Conservation (phyloP, 2,797 vertebrate species). For the Onychomys arenicola region DNA sequence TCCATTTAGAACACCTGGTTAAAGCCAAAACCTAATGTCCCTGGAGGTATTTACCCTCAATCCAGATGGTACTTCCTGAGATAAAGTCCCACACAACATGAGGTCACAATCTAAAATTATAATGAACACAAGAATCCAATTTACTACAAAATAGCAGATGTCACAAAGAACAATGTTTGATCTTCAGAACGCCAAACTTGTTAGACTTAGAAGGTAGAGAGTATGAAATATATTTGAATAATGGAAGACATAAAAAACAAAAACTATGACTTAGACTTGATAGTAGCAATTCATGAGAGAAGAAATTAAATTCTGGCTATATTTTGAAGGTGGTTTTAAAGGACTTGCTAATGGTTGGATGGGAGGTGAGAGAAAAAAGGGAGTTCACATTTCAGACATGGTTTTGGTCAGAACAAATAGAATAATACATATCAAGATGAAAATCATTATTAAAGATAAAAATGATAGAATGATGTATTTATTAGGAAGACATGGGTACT, state of each 20-base stretch:
- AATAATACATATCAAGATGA: background rate
- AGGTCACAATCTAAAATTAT: constrained; percentile 32
- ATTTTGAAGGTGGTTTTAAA: background rate
- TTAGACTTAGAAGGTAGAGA: background rate
- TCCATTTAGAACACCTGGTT: constrained; percentile 47
- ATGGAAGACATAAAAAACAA: background rate
- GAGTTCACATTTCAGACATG: background rate
- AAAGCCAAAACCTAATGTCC: constrained; percentile 12
- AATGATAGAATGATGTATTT: background rate
- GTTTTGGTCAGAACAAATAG: background rate
- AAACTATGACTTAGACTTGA: background rate
- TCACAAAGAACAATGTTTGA: background rate
- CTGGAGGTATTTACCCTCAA: background rate
- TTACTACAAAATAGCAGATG: background rate
- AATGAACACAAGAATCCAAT: constrained; percentile 14
- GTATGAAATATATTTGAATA: background rate
- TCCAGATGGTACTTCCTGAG: constrained; percentile 16
- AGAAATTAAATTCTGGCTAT: background rate
- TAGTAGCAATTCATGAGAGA: background rate
- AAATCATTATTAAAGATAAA: background rate
- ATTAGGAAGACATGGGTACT: background rate
- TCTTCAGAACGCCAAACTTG: background rate
- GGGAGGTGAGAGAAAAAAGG: background rate
- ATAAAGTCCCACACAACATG: background rate
- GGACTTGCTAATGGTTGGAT: background rate